Evolutionary conservation across 2,888 invertebrate species (phyloP).

Genomic region (Shargacucullia verbasci): DNA sequence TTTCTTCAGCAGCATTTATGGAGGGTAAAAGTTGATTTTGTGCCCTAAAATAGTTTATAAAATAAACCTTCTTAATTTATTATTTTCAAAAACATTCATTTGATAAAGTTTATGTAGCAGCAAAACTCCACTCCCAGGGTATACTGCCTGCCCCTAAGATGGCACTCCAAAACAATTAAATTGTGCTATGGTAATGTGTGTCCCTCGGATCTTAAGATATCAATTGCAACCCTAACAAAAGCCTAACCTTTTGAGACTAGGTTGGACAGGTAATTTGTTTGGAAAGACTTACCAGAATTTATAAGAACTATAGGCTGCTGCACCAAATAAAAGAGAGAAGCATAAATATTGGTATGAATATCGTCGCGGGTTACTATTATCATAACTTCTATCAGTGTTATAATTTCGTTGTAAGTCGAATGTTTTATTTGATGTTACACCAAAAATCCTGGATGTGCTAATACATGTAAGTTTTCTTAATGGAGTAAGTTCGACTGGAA

Average conservation of each 20-base stretch:
- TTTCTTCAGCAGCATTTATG: constrained; percentile 82
- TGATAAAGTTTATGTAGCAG: too few species aligned
- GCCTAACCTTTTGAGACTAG: too few species aligned
- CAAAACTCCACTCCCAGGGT: too few species aligned
- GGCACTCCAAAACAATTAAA: too few species aligned
- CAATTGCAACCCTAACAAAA: too few species aligned
- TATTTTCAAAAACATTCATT: too few species aligned
- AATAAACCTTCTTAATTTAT: not conserved
- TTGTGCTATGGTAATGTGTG: too few species aligned
- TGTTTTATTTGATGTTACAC: constrained; percentile 54
- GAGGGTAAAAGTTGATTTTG: constrained; percentile 75
- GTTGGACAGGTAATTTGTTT: too few species aligned
- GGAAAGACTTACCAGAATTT: constrained; percentile 73
- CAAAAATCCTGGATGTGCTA: constrained; percentile 55
- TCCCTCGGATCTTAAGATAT: too few species aligned
- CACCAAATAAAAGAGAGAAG: constrained; percentile 75
- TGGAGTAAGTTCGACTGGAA: constrained; percentile 63
- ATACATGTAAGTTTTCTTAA: constrained; percentile 62
- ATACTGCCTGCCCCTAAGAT: too few species aligned
- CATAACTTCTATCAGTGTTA: constrained; percentile 51
- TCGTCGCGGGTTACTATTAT: constrained; percentile 41
- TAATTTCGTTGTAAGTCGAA: constrained; percentile 57
- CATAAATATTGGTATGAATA: constrained; percentile 70
- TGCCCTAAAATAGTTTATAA: constrained; percentile 63
- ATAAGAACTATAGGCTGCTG: constrained; percentile 74